A percentile compares a stretch with the other conserved stretches of the same genome.
phyloP scores from a whole-genome alignment of 92 coral and sea anemone species.

The Parazoanthus atlanticus region DNA sequence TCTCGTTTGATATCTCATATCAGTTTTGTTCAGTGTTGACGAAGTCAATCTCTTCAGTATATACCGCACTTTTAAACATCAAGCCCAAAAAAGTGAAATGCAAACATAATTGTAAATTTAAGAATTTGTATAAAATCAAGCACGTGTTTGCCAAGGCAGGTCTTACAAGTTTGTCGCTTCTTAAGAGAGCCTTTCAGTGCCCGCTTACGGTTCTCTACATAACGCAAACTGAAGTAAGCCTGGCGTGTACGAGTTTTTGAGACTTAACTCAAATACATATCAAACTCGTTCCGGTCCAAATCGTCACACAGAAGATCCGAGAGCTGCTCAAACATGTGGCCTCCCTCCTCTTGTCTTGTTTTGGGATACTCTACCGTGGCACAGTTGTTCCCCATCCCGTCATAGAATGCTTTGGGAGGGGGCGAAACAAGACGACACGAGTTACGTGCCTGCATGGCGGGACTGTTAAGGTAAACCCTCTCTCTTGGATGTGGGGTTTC shows the following conservation, averaged over 20 bases:
- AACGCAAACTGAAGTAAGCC: not conserved
- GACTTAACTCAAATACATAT: constrained; percentile 73
- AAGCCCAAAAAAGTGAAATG: not conserved
- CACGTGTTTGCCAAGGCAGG: not conserved
- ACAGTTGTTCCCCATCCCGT: constrained; percentile 27
- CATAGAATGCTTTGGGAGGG: constrained; percentile 27
- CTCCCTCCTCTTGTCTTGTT: constrained; percentile 50
- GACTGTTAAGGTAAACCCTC: not conserved
- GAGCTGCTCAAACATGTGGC: constrained; percentile 81
- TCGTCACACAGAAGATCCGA: constrained; percentile 90
- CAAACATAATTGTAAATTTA: not conserved
- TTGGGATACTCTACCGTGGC: constrained; percentile 13
- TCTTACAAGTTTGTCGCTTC: not conserved
- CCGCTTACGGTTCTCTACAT: not conserved
- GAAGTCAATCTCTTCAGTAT: not conserved
- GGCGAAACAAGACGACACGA: constrained; percentile 82
- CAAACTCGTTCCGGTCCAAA: constrained; percentile 92
- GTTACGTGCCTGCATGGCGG: constrained; percentile 47
- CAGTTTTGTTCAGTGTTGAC: no score
- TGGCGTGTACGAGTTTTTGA: no score
- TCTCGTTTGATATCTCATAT: not conserved
- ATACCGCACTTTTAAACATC: not conserved
- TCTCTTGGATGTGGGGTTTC: constrained; percentile 9
- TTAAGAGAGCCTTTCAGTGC: not conserved
- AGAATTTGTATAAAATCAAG: no score